These are phyloP conservation scores for Paracentrotus lividus DNA, from an alignment of 53 echinoderm and acorn worm species.

Conservation along the genomic window DNA sequence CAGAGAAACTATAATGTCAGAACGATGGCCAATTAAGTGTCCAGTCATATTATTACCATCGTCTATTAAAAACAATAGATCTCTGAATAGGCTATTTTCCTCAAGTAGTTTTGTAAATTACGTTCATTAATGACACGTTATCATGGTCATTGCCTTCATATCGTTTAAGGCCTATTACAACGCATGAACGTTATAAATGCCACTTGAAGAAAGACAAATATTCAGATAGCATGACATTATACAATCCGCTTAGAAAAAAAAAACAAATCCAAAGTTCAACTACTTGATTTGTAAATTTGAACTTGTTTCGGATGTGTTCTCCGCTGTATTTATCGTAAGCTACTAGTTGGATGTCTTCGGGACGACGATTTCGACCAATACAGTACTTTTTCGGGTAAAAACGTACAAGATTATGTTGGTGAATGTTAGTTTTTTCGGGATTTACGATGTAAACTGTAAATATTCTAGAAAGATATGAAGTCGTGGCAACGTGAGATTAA, in stretches of 20 bases:
- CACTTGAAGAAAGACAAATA: background rate
- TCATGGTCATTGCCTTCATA: background rate
- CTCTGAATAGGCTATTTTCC: too few relatives aligned
- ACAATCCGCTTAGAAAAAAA: background rate
- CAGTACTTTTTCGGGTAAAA: too few relatives aligned
- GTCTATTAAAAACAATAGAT: background rate
- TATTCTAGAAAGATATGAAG: too few relatives aligned
- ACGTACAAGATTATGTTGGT: too few relatives aligned
- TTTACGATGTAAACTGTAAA: background rate
- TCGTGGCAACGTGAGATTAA: too few relatives aligned
- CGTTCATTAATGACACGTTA: too few relatives aligned
- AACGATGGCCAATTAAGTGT: background rate
- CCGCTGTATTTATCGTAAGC: background rate
- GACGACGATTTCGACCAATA: too few relatives aligned
- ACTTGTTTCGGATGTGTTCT: background rate
- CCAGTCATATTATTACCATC: background rate
- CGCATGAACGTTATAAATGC: background rate
- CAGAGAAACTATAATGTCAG: background rate
- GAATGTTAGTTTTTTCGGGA: too few relatives aligned
- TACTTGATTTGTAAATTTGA: background rate
- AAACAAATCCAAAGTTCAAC: constrained; percentile 16
- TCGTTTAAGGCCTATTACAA: background rate
- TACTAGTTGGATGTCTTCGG: too few relatives aligned
- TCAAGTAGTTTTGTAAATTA: too few relatives aligned
- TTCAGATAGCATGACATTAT: background rate